Evolutionary conservation across 2,797 vertebrate species (phyloP).

Genomic region (Hypotaenidia okinawae): DNA sequence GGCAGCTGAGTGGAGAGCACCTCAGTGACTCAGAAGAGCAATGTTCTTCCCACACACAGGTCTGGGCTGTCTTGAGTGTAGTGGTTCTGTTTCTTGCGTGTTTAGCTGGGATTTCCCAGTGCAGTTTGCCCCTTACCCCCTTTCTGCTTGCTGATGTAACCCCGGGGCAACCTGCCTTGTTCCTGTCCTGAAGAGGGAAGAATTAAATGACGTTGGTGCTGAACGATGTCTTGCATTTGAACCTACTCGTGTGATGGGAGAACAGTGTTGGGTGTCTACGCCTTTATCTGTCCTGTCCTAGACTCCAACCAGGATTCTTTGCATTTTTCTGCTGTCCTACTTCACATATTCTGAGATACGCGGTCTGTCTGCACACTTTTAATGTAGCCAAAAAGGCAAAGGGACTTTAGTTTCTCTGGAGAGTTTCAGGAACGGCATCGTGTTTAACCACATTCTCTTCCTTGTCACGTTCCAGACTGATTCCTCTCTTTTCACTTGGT

Average conservation of each 20-base stretch:
- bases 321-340: neutral
- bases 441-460: neutral
- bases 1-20: slow-evolving; percentile 24
- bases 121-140: neutral
- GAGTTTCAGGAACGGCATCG: neutral
- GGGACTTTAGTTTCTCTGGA: neutral
- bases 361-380: neutral
- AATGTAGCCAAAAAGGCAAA: neutral
- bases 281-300: neutral
- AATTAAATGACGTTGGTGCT: slow-evolving; percentile 74
- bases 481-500: neutral
- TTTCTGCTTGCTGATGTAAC: slow-evolving; percentile 55
- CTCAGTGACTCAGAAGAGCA: slow-evolving; percentile 20
- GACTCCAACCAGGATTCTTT: neutral
- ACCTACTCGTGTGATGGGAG: neutral
- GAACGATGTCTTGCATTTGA: slow-evolving; percentile 26
- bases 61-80: slow-evolving; percentile 28
- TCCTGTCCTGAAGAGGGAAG: slow-evolving; percentile 59
- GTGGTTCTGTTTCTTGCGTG: slow-evolving; percentile 30
- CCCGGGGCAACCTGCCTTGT: slow-evolving; percentile 39
- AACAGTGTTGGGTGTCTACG: neutral
- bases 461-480: neutral
- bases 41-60: neutral
- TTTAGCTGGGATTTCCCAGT: slow-evolving; percentile 55
- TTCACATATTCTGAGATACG: neutral